Conservation (phyloP, 2,888 invertebrate genomes). For the Metacarcinus magister region DNA sequence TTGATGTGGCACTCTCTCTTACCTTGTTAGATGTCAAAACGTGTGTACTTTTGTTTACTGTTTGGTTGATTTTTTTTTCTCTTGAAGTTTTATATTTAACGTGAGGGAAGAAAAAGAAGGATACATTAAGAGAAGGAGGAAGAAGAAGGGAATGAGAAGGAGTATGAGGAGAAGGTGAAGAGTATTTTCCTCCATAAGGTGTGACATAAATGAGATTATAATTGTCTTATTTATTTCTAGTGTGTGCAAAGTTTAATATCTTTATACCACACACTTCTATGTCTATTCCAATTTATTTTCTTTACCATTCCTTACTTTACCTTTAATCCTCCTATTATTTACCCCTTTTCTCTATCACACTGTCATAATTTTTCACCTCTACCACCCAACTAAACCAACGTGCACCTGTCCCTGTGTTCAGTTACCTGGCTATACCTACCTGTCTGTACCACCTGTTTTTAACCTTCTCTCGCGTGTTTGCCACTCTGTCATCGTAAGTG, state of each 20-base stretch:
- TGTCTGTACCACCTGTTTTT: not conserved
- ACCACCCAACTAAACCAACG: not conserved
- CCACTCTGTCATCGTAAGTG: not conserved
- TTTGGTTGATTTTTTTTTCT: not conserved
- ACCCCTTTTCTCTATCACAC: not conserved
- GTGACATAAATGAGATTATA: constrained; percentile 10
- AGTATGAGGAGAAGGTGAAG: not conserved
- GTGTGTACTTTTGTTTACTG: not conserved
- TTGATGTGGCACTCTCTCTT: not conserved
- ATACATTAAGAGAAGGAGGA: not conserved
- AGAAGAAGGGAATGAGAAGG: not conserved
- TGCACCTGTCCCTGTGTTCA: not conserved
- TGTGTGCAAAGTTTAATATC: not conserved
- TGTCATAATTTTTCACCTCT: not conserved
- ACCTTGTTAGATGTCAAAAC: not conserved
- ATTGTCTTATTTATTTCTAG: not conserved
- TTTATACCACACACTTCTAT: not conserved
- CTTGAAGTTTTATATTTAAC: not conserved
- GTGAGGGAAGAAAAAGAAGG: not conserved
- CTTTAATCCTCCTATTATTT: not conserved
- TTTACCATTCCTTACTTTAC: not conserved
- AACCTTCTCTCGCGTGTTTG: not conserved
- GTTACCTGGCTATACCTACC: not conserved
- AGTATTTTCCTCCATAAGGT: not conserved
- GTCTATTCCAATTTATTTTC: not conserved